Evolutionary conservation across 2,888 invertebrate genomes (phyloP).

Genomic region (Carcina quercana): DNA sequence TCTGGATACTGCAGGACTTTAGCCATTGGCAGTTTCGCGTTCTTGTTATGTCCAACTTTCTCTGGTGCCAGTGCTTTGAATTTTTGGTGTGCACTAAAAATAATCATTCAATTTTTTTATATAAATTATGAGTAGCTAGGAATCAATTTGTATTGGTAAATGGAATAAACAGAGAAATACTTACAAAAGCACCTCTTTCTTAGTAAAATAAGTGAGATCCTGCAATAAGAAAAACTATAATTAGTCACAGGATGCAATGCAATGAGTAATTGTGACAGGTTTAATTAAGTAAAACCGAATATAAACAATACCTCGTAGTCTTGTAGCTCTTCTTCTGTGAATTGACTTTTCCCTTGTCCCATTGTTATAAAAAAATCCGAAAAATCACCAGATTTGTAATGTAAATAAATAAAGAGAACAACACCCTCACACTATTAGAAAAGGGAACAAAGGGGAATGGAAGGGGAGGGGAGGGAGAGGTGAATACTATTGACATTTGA

Average conservation of each 20-base stretch:
- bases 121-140: too few relatives aligned
- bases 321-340: conserved; percentile 90
- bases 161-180: too few relatives aligned
- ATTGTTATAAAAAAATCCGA: conserved; percentile 50
- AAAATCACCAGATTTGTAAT: not conserved
- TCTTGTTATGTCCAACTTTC: conserved; percentile 91
- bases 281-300: not conserved
- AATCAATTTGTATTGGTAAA: too few relatives aligned
- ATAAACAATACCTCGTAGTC: conserved; percentile 84
- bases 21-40: conserved; percentile 88
- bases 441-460: not conserved
- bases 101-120: not conserved
- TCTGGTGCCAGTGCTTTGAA: conserved; percentile 93
- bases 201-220: conserved; percentile 95
- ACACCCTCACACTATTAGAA: too few relatives aligned
- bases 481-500: not conserved
- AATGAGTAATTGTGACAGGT: not conserved
- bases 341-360: conserved; percentile 89
- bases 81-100: conserved; percentile 87
- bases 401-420: too few relatives aligned
- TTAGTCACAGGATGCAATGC: conserved; percentile 17
- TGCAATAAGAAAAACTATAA: conserved; percentile 48
- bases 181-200: conserved; percentile 94
- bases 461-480: not conserved
- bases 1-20: conserved; percentile 92